Conservation (phyloP, 2,797 vertebrate species). For the Heteromormyrus szaboi region DNA sequence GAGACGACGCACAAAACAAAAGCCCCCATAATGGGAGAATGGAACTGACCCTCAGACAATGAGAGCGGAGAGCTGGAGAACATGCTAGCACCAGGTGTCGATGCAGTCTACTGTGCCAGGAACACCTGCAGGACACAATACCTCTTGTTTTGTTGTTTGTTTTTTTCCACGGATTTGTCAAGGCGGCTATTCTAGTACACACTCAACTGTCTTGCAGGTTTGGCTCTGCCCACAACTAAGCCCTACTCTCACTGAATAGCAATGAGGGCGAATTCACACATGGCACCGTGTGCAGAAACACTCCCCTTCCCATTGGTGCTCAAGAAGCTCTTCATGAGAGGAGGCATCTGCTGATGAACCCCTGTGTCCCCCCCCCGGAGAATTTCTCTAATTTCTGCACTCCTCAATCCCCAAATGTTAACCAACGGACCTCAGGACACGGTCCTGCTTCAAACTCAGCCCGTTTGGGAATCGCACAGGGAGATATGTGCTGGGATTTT, state of each 20-base stretch:
- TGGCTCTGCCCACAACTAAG: background rate
- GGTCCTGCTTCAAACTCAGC: background rate
- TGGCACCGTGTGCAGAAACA: background rate
- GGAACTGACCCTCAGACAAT: background rate
- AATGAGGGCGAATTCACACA: background rate
- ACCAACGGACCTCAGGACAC: background rate
- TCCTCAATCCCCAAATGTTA: background rate
- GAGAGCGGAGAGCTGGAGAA: background rate
- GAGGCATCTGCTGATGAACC: background rate
- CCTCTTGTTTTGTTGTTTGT: slow-evolving; percentile 38
- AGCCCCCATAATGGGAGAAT: background rate
- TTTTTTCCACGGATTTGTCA: slow-evolving; percentile 32
- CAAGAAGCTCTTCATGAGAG: background rate
- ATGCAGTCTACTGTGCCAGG: slow-evolving; percentile 35
- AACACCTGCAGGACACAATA: slow-evolving; percentile 43
- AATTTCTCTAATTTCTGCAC: background rate
- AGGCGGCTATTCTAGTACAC: background rate
- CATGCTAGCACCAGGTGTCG: slow-evolving; percentile 38
- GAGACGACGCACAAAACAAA: background rate
- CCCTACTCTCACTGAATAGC: background rate
- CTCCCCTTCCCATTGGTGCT: background rate
- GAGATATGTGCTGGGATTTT: background rate
- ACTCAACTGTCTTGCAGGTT: background rate
- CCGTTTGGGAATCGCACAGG: background rate
- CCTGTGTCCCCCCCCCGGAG: background rate